Conservation (phyloP, 2,888 invertebrate species). For the Synergus laeviventris region DNA sequence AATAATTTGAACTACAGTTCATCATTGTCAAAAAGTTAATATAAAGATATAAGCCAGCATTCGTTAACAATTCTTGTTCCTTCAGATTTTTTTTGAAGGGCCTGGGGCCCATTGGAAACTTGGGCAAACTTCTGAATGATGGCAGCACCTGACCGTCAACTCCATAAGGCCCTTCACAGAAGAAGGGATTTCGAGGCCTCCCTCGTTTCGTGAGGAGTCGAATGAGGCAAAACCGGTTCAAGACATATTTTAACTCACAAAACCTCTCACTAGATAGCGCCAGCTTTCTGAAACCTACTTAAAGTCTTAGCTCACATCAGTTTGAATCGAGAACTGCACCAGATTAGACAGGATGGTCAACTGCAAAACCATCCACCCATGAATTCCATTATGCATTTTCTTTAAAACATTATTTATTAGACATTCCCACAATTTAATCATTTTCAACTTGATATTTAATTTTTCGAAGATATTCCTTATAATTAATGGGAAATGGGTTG, state of each 20-base stretch:
- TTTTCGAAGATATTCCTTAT: not conserved
- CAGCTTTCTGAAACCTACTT: conserved; percentile 50
- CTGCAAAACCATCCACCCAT: not conserved
- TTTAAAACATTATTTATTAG: not conserved
- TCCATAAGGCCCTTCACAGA: conserved; percentile 40
- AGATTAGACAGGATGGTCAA: not conserved
- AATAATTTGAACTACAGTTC: too few relatives aligned
- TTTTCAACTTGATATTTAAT: not conserved
- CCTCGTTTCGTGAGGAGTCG: not conserved
- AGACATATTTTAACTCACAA: conserved; percentile 39
- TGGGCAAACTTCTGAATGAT: conserved; percentile 59
- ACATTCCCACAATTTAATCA: not conserved
- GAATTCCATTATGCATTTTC: not conserved
- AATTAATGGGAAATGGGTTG: conserved; percentile 33
- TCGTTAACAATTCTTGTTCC: not conserved
- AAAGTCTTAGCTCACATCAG: not conserved
- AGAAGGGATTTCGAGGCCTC: conserved; percentile 53
- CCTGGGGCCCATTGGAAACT: conserved; percentile 55
- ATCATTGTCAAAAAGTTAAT: too few relatives aligned
- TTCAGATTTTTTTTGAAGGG: conserved; percentile 35
- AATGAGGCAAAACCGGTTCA: conserved; percentile 49
- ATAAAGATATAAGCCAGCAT: not conserved
- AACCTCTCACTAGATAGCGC: conserved; percentile 59
- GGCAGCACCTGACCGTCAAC: conserved; percentile 66
- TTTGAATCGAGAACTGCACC: not conserved